Base-by-base conservation (phyloP, 1,140 invertebrate species). In the Sycophaga agraensis region DNA sequence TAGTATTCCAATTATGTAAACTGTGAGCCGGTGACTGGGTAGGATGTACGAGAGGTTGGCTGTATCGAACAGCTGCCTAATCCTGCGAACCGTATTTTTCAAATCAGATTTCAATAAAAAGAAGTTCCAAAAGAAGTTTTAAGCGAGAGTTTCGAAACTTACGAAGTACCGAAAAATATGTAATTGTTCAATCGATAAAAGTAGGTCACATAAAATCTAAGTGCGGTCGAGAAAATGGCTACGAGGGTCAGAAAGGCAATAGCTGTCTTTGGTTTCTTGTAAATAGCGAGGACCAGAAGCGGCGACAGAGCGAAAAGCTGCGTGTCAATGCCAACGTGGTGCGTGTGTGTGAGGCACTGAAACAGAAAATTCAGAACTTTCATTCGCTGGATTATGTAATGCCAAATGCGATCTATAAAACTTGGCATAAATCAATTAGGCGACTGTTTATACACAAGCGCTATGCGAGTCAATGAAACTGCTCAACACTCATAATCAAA, bases 241-340 rank as follows among this genome's bases (percentile, higher is more conserved):
- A 87, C 68, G 1, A 69, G 39, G 1, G 73, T 39, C 0, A 90
- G 72, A 11, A 84, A 58, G 1, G 81, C 43, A 26, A 82, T 67
- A 26, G 89, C 89, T 17, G 82, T 67, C 50, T 76, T 85, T 16
- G 83, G 84, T 76, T 77, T 88, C 63, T 83, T 87, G 82, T 87
- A 90, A 4, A 92, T 66, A 0, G 84, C 71, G 16, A 86, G 78
- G 2, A 91, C 81, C 63, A 94, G 78, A 1, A 92, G 51, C 0
- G 91, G 89, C 0, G 90, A 87, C 4, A 90, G 68, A 0, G 86
- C 73, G 70, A 92, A 93, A 12, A 94, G 80, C 78, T 93, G 91
- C 56, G 90, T 92, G 69, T 95, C 92, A 68, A 93, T 93, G 9
- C 91, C 91, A 56, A 94, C 51, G 62, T 89, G 88, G 72, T 89